Evolutionary conservation across 2,113 vertebrate species (phyloP).

Genomic region (Apus apus): DNA sequence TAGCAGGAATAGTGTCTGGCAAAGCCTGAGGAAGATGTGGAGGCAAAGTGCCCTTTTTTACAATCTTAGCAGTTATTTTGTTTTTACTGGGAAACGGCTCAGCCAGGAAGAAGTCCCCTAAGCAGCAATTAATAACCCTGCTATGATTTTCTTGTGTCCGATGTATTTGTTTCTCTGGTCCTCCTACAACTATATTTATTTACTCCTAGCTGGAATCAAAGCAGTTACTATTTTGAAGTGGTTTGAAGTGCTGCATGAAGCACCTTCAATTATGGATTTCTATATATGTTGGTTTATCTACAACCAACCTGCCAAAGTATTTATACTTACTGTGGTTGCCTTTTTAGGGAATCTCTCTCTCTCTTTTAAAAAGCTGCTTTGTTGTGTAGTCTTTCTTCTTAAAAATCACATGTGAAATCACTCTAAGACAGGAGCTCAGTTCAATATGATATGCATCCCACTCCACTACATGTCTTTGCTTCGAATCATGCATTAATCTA

Average conservation of each 20-base stretch:
- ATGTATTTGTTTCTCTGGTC: background rate
- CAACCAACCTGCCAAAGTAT: background rate
- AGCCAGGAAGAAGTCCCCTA: background rate
- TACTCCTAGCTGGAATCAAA: background rate
- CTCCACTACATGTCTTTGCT: background rate
- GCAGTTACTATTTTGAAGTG: background rate
- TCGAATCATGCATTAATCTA: background rate
- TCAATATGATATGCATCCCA: background rate
- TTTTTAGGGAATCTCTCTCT: background rate
- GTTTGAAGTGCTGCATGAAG: background rate
- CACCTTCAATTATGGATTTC: background rate
- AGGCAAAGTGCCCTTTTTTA: background rate
- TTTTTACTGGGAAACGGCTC: background rate
- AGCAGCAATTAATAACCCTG: background rate
- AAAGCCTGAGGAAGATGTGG: background rate
- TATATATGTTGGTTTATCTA: background rate
- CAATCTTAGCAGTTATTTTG: background rate
- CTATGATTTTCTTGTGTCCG: background rate
- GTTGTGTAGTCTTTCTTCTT: background rate
- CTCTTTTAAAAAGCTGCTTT: background rate
- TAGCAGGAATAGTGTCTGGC: background rate
- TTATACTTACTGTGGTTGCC: background rate
- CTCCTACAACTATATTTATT: background rate
- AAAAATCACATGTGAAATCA: background rate
- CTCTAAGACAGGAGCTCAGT: background rate